phyloP scores from a whole-genome alignment of 2,888 invertebrate genomes.

The Corythucha ciliata region DNA sequence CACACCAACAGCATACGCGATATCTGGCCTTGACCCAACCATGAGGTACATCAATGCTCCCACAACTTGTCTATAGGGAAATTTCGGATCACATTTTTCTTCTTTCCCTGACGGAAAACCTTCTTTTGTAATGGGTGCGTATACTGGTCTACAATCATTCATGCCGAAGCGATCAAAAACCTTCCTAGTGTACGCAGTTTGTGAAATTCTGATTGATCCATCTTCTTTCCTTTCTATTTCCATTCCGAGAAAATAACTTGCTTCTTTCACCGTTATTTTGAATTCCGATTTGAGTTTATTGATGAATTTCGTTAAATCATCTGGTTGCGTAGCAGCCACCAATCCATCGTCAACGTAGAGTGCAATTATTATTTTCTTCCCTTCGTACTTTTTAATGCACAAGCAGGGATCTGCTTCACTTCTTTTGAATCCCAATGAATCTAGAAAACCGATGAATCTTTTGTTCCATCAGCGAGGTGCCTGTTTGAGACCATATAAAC shows the following conservation, averaged over 20 bases:
- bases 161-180: conserved; percentile 27
- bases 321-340: conserved; percentile 27
- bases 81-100: neutral
- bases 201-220: conserved; percentile 20
- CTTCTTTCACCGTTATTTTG: conserved; percentile 26
- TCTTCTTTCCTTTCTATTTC: conserved; percentile 28
- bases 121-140: conserved; percentile 20
- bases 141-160: conserved; percentile 14
- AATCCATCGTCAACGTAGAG: conserved; percentile 40
- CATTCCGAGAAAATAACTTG: conserved; percentile 32
- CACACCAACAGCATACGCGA: conserved; percentile 25
- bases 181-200: conserved; percentile 22
- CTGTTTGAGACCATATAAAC: conserved; percentile 41
- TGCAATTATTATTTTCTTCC: conserved; percentile 32
- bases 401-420: conserved; percentile 39
- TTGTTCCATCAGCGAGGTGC: conserved; percentile 40
- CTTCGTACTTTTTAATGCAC: conserved; percentile 34
- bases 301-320: conserved; percentile 27
- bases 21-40: conserved; percentile 25
- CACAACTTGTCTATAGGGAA: conserved; percentile 20
- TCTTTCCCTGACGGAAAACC: neutral
- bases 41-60: conserved; percentile 20
- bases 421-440: conserved; percentile 33
- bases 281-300: conserved; percentile 22
- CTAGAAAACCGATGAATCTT: conserved; percentile 35